phyloP scores from a whole-genome alignment of 1,140 invertebrate species.

The Calephelis virginiensis region DNA sequence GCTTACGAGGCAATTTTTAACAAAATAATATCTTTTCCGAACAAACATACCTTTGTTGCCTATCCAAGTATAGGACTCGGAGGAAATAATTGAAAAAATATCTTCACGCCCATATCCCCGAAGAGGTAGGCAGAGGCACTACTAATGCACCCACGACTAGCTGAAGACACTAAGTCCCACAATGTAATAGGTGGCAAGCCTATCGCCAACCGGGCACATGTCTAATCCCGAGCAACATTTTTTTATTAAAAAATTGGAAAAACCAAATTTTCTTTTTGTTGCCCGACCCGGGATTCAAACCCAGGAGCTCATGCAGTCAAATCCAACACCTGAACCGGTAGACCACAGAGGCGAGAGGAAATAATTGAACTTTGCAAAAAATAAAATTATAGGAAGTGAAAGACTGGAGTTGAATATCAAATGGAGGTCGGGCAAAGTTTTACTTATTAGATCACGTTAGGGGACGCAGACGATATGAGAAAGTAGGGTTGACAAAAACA shows the following conservation, averaged over 20 bases:
- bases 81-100: slow-evolving; percentile 15
- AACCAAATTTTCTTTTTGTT: no score
- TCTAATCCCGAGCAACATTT: no score
- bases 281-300: no score
- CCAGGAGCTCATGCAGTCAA: no score
- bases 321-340: no score
- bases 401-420: slow-evolving; percentile 65
- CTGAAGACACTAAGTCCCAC: no score
- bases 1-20: slow-evolving; percentile 24
- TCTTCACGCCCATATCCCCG: no score
- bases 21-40: slow-evolving; percentile 6
- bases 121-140: no score
- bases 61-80: background rate
- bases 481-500: slow-evolving; percentile 67
- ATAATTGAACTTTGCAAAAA: slow-evolving; percentile 30
- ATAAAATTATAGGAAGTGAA: slow-evolving; percentile 48
- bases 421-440: slow-evolving; percentile 66
- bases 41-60: slow-evolving; percentile 6
- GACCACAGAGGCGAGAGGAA: background rate
- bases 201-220: no score
- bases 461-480: slow-evolving; percentile 64
- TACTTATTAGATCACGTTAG: slow-evolving; percentile 71
- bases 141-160: no score
- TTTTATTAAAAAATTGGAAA: no score
- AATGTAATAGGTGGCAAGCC: no score